Evolutionary conservation across 1,140 invertebrate genomes (phyloP).

Genomic region (Ridgeia piscesae): DNA sequence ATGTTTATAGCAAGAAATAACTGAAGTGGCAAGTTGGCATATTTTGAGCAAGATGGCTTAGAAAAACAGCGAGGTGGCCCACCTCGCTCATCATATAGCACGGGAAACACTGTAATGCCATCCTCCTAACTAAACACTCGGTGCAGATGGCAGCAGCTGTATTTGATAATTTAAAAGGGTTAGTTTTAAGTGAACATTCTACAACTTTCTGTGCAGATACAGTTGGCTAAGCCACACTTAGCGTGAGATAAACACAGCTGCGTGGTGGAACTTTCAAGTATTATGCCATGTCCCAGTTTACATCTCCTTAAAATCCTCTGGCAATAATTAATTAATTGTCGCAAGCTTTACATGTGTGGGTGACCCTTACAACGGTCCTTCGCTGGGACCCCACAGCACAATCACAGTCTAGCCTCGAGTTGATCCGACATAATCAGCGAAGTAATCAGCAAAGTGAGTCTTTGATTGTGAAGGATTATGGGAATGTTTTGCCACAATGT

Average conservation of each 20-base stretch:
- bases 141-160: not conserved
- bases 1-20: not conserved
- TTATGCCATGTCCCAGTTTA: not conserved
- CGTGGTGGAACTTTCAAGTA: not conserved
- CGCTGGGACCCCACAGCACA: not conserved
- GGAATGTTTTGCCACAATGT: not conserved
- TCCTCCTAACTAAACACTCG: no score
- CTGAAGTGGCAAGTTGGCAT: no score
- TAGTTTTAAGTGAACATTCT: not conserved
- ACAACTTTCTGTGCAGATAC: not conserved
- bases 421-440: not conserved
- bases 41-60: no score
- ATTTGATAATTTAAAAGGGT: not conserved
- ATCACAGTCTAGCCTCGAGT: not conserved
- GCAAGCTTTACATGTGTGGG: slow-evolving; percentile 7
- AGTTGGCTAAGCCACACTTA: not conserved
- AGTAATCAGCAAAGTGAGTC: not conserved
- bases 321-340: not conserved
- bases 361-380: not conserved
- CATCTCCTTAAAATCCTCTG: not conserved
- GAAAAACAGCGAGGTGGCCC: no score
- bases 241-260: not conserved
- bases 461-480: not conserved
- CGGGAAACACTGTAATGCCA: no score
- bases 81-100: no score